phyloP scores from a whole-genome alignment of 2,888 invertebrate species.

The Ferrisia virgata region DNA sequence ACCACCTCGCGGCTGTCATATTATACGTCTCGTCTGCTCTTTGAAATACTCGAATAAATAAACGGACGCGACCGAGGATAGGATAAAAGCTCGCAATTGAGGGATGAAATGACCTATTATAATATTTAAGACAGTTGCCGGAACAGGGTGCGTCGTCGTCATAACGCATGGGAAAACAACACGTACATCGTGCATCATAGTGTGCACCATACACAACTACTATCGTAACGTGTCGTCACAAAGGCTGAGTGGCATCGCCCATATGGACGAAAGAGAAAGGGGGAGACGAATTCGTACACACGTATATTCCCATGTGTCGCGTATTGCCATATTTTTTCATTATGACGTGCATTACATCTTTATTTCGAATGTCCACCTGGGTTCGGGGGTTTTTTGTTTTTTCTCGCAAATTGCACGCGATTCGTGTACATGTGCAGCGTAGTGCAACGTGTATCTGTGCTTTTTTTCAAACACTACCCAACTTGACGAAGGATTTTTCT shows the following conservation, averaged over 20 bases:
- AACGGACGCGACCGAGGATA: background rate
- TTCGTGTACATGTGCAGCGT: background rate
- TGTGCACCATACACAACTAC: background rate
- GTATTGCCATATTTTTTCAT: slow-evolving; percentile 27
- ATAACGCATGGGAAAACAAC: slow-evolving; percentile 2
- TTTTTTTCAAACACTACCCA: background rate
- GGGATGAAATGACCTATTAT: slow-evolving; percentile 17
- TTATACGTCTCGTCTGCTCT: background rate
- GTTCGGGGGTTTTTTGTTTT: background rate
- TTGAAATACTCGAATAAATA: background rate
- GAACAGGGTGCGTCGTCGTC: background rate
- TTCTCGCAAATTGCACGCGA: background rate
- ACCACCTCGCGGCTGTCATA: background rate
- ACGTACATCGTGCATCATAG: background rate
- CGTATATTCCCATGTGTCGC: background rate
- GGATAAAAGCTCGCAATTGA: background rate
- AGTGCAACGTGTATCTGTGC: background rate
- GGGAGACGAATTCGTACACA: background rate
- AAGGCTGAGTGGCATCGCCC: background rate
- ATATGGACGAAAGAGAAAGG: background rate
- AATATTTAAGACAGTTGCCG: slow-evolving; percentile 14
- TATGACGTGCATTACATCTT: slow-evolving; percentile 26
- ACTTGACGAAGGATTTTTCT: background rate
- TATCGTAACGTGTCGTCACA: background rate
- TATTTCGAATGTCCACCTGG: slow-evolving; percentile 21